A percentile compares a stretch with the other conserved stretches of the same genome.
phyloP scores from a whole-genome alignment of 1,140 invertebrate genomes.

The Diachasma alloeum region DNA sequence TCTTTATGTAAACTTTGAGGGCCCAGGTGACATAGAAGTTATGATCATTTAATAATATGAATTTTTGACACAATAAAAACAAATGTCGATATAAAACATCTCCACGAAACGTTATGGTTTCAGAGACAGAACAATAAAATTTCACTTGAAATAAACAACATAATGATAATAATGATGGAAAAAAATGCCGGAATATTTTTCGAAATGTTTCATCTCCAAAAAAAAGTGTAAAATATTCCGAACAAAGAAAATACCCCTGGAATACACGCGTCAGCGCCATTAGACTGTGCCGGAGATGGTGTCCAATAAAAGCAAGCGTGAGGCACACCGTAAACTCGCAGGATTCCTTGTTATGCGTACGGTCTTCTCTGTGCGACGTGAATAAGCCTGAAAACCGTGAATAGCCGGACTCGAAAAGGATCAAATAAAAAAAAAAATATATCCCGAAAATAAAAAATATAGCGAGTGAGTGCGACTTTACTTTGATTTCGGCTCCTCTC shows the following conservation, averaged over 20 bases:
- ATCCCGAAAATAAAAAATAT: neutral
- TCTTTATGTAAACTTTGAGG: no score
- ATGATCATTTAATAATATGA: no score
- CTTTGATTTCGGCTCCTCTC: conserved; percentile 6
- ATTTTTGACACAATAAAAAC: no score
- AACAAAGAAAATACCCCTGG: neutral
- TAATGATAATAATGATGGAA: no score
- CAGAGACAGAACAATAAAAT: no score
- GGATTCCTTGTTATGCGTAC: conserved; percentile 48
- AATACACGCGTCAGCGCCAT: conserved; percentile 18
- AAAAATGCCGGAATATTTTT: no score
- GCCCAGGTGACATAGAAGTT: no score
- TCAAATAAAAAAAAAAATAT: neutral
- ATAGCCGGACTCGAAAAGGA: neutral
- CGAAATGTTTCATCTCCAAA: no score
- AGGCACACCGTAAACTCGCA: conserved; percentile 46
- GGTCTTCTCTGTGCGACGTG: neutral
- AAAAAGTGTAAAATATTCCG: neutral
- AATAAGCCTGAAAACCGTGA: neutral
- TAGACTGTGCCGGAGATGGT: conserved; percentile 16
- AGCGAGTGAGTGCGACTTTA: neutral
- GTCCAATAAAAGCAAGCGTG: conserved; percentile 34
- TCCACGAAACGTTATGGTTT: no score
- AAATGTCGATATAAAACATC: no score
- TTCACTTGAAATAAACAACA: no score